Evolutionary conservation across 2,888 invertebrate species (phyloP).

Genomic region (Cataglyphis cursor): DNA sequence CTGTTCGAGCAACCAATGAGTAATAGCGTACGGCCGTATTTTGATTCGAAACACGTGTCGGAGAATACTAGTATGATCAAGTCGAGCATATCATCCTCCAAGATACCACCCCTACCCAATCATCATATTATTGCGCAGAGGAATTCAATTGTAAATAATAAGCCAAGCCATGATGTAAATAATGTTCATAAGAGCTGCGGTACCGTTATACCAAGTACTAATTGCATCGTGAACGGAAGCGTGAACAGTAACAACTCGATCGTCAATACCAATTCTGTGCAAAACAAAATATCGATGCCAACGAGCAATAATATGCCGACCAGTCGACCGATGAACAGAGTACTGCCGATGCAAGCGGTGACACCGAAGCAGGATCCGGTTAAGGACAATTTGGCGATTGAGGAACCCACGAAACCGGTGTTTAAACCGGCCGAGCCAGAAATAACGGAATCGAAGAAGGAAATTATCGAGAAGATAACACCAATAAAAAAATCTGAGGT

Average conservation of each 20-base stretch:
- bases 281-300: constrained; percentile 84
- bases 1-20: constrained; percentile 80
- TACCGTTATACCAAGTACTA: constrained; percentile 71
- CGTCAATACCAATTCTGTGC: constrained; percentile 84
- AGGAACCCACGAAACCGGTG: constrained; percentile 82
- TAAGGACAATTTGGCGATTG: constrained; percentile 75
- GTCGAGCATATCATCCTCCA: constrained; percentile 82
- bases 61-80: constrained; percentile 85
- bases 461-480: constrained; percentile 54
- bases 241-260: constrained; percentile 75
- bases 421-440: constrained; percentile 76
- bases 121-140: constrained; percentile 81
- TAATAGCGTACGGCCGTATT: constrained; percentile 82
- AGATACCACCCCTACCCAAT: constrained; percentile 81
- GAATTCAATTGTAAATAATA: constrained; percentile 77
- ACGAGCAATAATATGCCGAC: constrained; percentile 79
- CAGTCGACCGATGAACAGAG: constrained; percentile 92
- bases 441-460: constrained; percentile 64
- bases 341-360: constrained; percentile 91
- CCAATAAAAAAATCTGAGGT: constrained; percentile 62
- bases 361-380: constrained; percentile 88
- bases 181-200: constrained; percentile 78
- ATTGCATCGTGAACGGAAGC: constrained; percentile 66
- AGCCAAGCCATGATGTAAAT: constrained; percentile 79
- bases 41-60: constrained; percentile 84